phyloP scores from a whole-genome alignment of 2,113 vertebrate species.

The Chaetodon trifascialis region DNA sequence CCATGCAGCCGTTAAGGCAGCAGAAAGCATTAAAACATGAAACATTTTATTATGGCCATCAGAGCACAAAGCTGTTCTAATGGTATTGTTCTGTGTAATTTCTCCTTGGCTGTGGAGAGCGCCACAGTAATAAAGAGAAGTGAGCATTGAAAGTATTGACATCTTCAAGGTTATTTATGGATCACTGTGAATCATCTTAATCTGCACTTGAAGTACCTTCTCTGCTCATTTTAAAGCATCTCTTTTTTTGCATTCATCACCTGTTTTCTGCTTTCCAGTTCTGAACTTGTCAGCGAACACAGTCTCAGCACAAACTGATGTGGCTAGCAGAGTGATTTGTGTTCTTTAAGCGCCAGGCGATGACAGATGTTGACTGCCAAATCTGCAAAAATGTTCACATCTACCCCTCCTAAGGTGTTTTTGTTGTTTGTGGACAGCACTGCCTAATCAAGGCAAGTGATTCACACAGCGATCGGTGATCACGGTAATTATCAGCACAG shows the following conservation, averaged over 20 bases:
- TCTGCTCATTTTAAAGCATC: slow-evolving; percentile 45
- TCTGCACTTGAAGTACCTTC: slow-evolving; percentile 59
- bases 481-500: slow-evolving; percentile 1
- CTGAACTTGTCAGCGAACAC: slow-evolving; percentile 24
- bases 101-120: slow-evolving; percentile 49
- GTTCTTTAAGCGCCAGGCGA: slow-evolving; percentile 16
- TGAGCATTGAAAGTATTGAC: slow-evolving; percentile 70
- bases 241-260: slow-evolving; percentile 32
- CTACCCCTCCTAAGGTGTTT: slow-evolving; percentile 13
- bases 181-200: slow-evolving; percentile 64
- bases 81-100: slow-evolving; percentile 67
- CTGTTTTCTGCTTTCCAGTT: slow-evolving; percentile 11
- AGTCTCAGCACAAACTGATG: slow-evolving; percentile 6
- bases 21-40: slow-evolving; percentile 25
- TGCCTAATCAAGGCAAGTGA: slow-evolving; percentile 14
- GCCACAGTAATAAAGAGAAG: slow-evolving; percentile 65
- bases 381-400: slow-evolving; percentile 31
- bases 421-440: not conserved
- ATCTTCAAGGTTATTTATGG: slow-evolving; percentile 78
- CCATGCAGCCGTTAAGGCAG: slow-evolving; percentile 32
- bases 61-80: slow-evolving; percentile 60
- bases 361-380: slow-evolving; percentile 18
- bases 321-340: slow-evolving; percentile 7
- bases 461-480: not conserved
- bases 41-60: slow-evolving; percentile 60